A percentile compares a stretch with the other conserved stretches of the same genome.
Conservation (phyloP, 2,797 vertebrate genomes). For the Lacerta bilineata region DNA sequence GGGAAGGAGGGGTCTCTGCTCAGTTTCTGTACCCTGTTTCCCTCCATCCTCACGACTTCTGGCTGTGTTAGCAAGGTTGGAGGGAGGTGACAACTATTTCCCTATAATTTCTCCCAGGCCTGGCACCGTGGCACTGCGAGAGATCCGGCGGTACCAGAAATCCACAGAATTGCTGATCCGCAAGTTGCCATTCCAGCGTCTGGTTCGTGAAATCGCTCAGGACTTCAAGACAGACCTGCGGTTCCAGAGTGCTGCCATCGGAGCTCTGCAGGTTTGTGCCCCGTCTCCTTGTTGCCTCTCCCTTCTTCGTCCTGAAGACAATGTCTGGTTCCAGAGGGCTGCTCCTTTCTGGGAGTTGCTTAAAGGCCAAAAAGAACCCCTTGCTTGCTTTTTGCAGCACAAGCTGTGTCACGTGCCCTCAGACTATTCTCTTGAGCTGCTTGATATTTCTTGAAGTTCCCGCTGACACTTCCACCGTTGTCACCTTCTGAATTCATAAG, state of each 20-base stretch:
- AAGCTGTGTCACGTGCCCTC: not conserved
- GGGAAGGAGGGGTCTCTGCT: not conserved
- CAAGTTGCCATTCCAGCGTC: constrained; percentile 77
- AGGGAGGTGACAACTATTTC: not conserved
- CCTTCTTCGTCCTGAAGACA: not conserved
- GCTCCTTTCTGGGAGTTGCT: not conserved
- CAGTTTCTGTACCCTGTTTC: no score
- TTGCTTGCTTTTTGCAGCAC: not conserved
- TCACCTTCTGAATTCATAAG: not conserved
- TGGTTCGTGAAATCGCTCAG: constrained; percentile 84
- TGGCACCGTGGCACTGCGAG: constrained; percentile 85
- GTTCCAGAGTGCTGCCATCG: constrained; percentile 83
- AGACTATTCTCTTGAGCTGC: no score
- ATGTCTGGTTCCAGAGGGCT: not conserved
- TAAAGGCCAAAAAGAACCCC: not conserved
- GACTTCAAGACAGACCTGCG: constrained; percentile 88
- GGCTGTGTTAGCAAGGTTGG: not conserved
- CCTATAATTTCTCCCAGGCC: constrained; percentile 73
- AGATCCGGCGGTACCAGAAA: constrained; percentile 88
- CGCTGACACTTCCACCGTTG: not conserved
- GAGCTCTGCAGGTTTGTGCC: constrained; percentile 60
- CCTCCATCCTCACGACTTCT: not conserved
- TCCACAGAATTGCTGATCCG: constrained; percentile 85
- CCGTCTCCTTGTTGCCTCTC: not conserved
- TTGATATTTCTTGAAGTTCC: not conserved